Conservation (phyloP, 2,113 vertebrate genomes). For the Acanthisitta chloris region DNA sequence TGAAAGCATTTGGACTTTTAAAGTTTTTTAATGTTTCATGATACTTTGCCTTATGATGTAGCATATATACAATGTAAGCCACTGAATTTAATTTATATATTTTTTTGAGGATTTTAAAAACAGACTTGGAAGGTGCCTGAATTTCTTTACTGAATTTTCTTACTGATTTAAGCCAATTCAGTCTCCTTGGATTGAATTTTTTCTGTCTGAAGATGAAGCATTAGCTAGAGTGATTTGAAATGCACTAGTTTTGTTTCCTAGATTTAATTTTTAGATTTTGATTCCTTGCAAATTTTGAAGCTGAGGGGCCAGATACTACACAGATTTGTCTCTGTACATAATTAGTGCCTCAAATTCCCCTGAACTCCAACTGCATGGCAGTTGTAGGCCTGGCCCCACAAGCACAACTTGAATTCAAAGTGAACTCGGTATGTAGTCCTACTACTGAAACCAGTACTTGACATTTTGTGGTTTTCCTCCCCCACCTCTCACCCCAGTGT, state of each 20-base stretch:
- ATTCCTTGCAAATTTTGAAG: constrained; percentile 44
- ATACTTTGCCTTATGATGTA: constrained; percentile 66
- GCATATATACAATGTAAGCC: constrained; percentile 64
- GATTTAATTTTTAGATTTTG: constrained; percentile 45
- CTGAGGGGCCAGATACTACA: neutral
- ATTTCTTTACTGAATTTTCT: too few relatives aligned
- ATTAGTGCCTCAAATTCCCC: neutral
- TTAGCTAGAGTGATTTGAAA: constrained; percentile 50
- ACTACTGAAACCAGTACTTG: constrained; percentile 64
- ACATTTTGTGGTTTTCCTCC: neutral
- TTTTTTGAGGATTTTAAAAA: constrained; percentile 59
- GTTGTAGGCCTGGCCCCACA: neutral
- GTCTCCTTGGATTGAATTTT: constrained; percentile 26
- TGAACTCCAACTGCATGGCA: neutral
- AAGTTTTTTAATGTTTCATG: neutral
- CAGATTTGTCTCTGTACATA: neutral
- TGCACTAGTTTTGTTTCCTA: constrained; percentile 67
- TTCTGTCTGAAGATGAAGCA: constrained; percentile 14
- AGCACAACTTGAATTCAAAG: neutral
- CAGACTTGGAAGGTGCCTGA: constrained; percentile 41
- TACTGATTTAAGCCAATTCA: constrained; percentile 22
- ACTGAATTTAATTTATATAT: constrained; percentile 79
- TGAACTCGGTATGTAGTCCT: neutral
- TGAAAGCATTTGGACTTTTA: constrained; percentile 28
- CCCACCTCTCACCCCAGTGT: neutral